phyloP scores from a whole-genome alignment of 2,888 invertebrate genomes.

The Tipula vernalis region DNA sequence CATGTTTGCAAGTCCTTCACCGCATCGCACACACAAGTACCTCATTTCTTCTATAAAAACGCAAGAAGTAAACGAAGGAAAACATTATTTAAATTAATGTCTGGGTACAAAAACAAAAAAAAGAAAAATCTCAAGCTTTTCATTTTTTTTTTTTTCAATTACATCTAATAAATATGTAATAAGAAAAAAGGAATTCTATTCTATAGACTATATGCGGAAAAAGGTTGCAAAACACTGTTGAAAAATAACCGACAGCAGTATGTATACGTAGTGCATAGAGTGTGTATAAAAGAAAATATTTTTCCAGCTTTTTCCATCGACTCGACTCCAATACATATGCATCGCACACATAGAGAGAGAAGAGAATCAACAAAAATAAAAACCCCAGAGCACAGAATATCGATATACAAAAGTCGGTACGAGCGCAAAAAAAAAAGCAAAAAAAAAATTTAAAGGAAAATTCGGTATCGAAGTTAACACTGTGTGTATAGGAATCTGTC shows the following conservation, averaged over 20 bases:
- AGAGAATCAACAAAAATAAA: not conserved
- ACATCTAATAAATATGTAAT: not conserved
- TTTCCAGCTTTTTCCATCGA: not conserved
- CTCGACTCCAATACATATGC: not conserved
- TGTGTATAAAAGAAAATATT: not conserved
- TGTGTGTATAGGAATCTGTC: not conserved
- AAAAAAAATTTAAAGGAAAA: not conserved
- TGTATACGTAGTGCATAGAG: not conserved
- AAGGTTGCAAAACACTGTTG: not conserved
- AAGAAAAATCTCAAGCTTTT: not conserved
- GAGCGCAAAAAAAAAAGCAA: not conserved
- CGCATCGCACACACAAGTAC: not conserved
- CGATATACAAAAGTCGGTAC: not conserved
- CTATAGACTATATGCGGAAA: not conserved
- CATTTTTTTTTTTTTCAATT: not conserved
- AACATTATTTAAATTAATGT: constrained; percentile 4
- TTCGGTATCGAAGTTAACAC: not conserved
- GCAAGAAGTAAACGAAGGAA: not conserved
- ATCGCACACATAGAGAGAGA: not conserved
- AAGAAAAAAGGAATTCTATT: not conserved
- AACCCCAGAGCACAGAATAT: not conserved
- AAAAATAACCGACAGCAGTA: not conserved
- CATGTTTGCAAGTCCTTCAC: not conserved
- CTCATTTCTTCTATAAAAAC: not conserved
- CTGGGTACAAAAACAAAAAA: not conserved